Conservation (phyloP, 2,113 vertebrate genomes). For the Limanda limanda region DNA sequence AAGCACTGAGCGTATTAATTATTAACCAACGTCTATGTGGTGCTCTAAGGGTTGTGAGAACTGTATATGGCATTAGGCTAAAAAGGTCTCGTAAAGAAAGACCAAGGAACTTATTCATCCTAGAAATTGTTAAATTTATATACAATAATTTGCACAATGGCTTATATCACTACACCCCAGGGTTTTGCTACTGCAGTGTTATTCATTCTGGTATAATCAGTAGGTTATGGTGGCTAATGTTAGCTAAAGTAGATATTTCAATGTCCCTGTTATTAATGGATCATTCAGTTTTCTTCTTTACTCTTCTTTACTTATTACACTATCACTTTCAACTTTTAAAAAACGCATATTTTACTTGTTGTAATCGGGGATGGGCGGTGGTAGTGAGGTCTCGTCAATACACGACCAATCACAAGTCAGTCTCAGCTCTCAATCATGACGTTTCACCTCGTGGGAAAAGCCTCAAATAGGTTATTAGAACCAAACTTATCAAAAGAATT, state of each 20-base stretch:
- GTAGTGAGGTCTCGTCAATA: too few species aligned
- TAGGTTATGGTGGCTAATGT: too few species aligned
- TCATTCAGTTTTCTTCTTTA: too few species aligned
- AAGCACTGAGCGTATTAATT: conserved; percentile 36
- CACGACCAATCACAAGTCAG: too few species aligned
- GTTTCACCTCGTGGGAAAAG: neutral
- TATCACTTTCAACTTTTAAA: too few species aligned
- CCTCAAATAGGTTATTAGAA: too few species aligned
- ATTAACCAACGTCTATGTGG: conserved; percentile 42
- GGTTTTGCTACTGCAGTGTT: neutral
- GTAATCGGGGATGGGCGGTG: too few species aligned
- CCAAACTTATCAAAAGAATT: too few species aligned
- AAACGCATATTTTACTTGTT: too few species aligned
- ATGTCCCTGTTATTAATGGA: too few species aligned
- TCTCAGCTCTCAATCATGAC: neutral
- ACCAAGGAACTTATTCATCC: neutral
- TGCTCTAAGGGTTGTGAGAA: conserved; percentile 4
- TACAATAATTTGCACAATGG: neutral
- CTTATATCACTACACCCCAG: neutral
- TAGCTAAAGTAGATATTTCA: too few species aligned
- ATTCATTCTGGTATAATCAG: neutral
- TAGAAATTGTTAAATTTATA: neutral
- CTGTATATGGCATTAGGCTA: conserved; percentile 3
- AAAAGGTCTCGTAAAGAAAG: neutral
- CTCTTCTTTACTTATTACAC: too few species aligned